Base-by-base conservation (phyloP, 2,888 invertebrate genomes). In the Ormyrus nitidulus region DNA sequence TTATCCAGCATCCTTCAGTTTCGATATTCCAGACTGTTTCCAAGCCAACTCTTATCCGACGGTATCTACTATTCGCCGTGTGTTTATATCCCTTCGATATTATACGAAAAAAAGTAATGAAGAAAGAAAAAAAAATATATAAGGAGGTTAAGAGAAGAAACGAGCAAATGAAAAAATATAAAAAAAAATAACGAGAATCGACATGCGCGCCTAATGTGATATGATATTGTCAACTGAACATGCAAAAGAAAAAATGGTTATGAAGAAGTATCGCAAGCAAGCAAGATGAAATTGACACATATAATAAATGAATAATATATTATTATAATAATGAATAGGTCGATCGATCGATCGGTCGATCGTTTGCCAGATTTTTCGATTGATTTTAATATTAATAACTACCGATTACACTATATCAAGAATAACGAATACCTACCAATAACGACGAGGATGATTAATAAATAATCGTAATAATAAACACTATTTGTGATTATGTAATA, bases 401-500 rank as follows among this genome's bases (percentile, higher is more conserved):
- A 82, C 77, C 69, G 81, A 83, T 82, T 80, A 82, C 72, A 80
- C 79, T 81, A 83, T 82, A 82, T 84, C 81, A 84, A 86, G 84
- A 84, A 81, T 79, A 79, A 83, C 82, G 83, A 83, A 79, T 79
- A 82, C 61, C 83, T 84, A 87, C 87, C 85, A 86, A 86, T 89
- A 87, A 89, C 85, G 86, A 87, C 86, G 87, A 88, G 86, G 86
- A 87, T 85, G 84, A 86, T 88, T 87, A 88, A 88, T 88, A 82
- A 88, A 85, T 89, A 90, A 89, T 89, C 88, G 84, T 90, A 89
- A 88, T 89, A 87, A 88, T 88, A 89, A 84, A 84, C 77, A 86
- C 86, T 89, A 89, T 86, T 89, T 89, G 89, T 90, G 89, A 90
- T 87, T 85, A 88, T 90, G 90, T 90, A 90, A 86, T 82, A 86